A percentile compares a stretch with the other conserved stretches of the same genome.
phyloP scores from a whole-genome alignment of 2,888 invertebrate species.

The Scaeva pyrastri region DNA sequence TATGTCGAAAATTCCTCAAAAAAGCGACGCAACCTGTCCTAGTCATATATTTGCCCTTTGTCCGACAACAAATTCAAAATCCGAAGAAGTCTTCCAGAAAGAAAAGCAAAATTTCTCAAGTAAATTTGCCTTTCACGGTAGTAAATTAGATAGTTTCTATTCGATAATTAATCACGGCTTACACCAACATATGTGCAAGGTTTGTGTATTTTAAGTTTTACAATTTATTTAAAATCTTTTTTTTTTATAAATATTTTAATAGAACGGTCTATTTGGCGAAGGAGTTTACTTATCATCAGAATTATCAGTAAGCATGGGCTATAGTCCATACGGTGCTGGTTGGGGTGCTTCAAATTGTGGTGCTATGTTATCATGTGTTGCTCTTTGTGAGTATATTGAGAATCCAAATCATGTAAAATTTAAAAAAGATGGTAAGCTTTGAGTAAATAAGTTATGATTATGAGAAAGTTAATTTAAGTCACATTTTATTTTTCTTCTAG shows the following conservation, averaged over 20 bases:
- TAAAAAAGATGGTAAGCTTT: conserved; percentile 81
- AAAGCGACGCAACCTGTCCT: conserved; percentile 85
- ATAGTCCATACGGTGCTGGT: conserved; percentile 89
- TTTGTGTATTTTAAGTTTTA: conserved; percentile 77
- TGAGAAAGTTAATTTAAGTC: conserved; percentile 60
- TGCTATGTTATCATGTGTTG: conserved; percentile 90
- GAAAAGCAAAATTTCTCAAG: conserved; percentile 85
- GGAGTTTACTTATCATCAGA: conserved; percentile 91
- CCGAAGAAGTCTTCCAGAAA: conserved; percentile 85
- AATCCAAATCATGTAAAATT: conserved; percentile 87
- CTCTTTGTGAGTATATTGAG: conserved; percentile 92
- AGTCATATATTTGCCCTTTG: conserved; percentile 89
- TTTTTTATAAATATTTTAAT: background rate
- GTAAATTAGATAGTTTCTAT: conserved; percentile 91
- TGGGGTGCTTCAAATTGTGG: conserved; percentile 92
- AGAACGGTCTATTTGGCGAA: conserved; percentile 85
- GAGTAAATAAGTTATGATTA: background rate
- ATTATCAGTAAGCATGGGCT: conserved; percentile 88
- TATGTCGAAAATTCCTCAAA: conserved; percentile 85
- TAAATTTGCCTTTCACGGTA: conserved; percentile 92
- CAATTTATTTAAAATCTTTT: background rate
- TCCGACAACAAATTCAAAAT: conserved; percentile 85
- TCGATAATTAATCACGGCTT: conserved; percentile 91
- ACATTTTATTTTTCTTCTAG: conserved; percentile 78
- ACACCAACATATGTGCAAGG: conserved; percentile 89